Percentiles rank a stretch among this genome's conserved stretches.
These are phyloP conservation scores for Sussaba pulchella DNA, from an alignment of 2,888 invertebrate species.

Conservation along the genomic window DNA sequence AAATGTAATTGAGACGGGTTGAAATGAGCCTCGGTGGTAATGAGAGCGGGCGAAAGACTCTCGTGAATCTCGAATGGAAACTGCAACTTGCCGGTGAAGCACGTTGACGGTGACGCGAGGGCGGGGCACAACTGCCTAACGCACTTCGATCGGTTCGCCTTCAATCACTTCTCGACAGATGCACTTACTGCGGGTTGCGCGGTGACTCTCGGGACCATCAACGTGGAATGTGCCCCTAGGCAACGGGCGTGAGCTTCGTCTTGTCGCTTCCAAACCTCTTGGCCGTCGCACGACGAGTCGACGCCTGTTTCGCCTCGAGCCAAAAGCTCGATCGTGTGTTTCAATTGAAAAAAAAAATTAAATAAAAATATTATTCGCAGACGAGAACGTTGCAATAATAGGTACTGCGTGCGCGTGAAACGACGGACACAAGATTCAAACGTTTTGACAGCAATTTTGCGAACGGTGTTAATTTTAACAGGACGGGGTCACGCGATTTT, in stretches of 20 bases:
- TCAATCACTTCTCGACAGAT: slow-evolving; percentile 84
- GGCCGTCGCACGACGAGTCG: slow-evolving; percentile 56
- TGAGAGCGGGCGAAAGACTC: slow-evolving; percentile 74
- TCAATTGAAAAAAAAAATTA: not conserved
- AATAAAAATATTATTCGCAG: not conserved
- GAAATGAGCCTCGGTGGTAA: slow-evolving; percentile 79
- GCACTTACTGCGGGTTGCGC: slow-evolving; percentile 78
- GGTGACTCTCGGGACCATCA: slow-evolving; percentile 78
- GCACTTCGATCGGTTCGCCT: slow-evolving; percentile 80
- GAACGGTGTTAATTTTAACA: no score
- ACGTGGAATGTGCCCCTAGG: slow-evolving; percentile 81
- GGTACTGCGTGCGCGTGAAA: not conserved
- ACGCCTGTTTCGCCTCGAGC: slow-evolving; percentile 55
- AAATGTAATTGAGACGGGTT: slow-evolving; percentile 79
- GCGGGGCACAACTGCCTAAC: slow-evolving; percentile 49
- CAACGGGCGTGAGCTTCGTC: slow-evolving; percentile 52
- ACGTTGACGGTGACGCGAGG: not conserved
- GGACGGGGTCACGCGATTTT: no score
- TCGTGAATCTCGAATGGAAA: not conserved
- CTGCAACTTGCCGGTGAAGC: slow-evolving; percentile 47
- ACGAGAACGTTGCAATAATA: not conserved
- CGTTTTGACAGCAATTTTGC: no score
- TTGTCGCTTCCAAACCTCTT: slow-evolving; percentile 30
- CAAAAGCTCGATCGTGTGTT: slow-evolving; percentile 14
- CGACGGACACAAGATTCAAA: no score